Base-by-base conservation (phyloP, 2,888 invertebrate genomes). In the Harpagoxenus sublaevis region DNA sequence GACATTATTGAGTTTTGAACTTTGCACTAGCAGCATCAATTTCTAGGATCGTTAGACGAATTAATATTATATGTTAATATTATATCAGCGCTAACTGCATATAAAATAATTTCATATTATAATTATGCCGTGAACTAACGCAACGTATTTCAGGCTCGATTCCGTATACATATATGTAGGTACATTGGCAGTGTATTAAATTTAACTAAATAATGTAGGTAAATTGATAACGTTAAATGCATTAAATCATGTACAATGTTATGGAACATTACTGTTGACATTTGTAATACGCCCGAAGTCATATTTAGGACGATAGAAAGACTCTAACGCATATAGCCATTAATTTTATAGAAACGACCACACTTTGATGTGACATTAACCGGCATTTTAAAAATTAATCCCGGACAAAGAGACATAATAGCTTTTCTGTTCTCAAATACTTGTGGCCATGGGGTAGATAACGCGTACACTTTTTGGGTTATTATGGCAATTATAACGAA, bases 171-270 rank as follows among this genome's bases (percentile, higher is more conserved):
- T 39, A 45, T 62, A 23, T 48, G 51, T 28, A 42, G 6, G n/a
- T 39, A 45, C 48, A 66, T 55, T 55, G 66, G 42, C 39, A 45
- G 45, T 23, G n/a, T 70, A 79, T 71, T 60, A 51, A 81, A 70
- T 81, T 81, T 60, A 39, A 71, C 79, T 71, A 65, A 71, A 81
- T 81, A 71, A 81, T 71, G 35, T 60, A 51, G 45, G 39, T 57
- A 60, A 81, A 81, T 71, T 62, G 66, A 48, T 81, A 71, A 81
- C 28, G 60, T 81, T 71, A 51, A 71, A 81, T 81, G 60, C 48
- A 81, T 71, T 71, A 71, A 79, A 79, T 79, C 60, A 79, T 71
- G 60, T 57, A 60, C 48, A 55, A 45, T 35, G 48, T 65, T 42
- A 62, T 39, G 39, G 60, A 81, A 81, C 51, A 81, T 81, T 71